These are phyloP conservation scores for Sarcophaga carnaria DNA, from an alignment of 2,888 invertebrate species.

Conservation along the genomic window DNA sequence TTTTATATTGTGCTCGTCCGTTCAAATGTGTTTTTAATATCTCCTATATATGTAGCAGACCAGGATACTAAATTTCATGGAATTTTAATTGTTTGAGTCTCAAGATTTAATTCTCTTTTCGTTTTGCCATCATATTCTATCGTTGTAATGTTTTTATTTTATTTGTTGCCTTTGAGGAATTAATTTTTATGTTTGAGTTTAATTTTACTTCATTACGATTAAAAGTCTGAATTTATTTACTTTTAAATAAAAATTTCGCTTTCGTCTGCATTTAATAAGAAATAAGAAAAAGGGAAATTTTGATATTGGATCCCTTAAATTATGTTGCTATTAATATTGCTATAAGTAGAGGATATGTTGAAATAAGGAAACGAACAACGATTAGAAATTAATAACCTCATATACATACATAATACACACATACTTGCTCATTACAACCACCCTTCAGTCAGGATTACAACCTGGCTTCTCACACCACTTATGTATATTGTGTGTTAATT, in stretches of 20 bases:
- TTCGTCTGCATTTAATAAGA: not conserved
- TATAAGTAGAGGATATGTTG: too few relatives aligned
- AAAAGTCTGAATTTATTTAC: not conserved
- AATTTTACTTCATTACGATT: not conserved
- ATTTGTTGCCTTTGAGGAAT: not conserved
- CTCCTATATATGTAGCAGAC: not conserved
- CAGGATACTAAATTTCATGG: not conserved
- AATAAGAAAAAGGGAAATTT: not conserved
- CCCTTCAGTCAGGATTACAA: too few relatives aligned
- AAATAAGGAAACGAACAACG: too few relatives aligned
- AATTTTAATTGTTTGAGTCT: not conserved
- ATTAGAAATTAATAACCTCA: too few relatives aligned
- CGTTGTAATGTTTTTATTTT: not conserved
- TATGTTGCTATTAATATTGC: too few relatives aligned
- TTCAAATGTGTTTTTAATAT: constrained; percentile 15
- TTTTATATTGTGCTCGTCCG: constrained; percentile 1
- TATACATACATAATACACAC: too few relatives aligned
- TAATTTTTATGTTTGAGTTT: not conserved
- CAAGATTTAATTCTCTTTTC: not conserved
- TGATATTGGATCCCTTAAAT: not conserved
- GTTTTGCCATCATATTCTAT: not conserved
- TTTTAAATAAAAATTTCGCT: not conserved
- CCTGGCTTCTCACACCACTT: too few relatives aligned
- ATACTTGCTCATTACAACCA: too few relatives aligned
- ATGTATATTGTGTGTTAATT: too few relatives aligned